Conservation (phyloP, 2,797 vertebrate genomes). For the Cyclura pinguis region DNA sequence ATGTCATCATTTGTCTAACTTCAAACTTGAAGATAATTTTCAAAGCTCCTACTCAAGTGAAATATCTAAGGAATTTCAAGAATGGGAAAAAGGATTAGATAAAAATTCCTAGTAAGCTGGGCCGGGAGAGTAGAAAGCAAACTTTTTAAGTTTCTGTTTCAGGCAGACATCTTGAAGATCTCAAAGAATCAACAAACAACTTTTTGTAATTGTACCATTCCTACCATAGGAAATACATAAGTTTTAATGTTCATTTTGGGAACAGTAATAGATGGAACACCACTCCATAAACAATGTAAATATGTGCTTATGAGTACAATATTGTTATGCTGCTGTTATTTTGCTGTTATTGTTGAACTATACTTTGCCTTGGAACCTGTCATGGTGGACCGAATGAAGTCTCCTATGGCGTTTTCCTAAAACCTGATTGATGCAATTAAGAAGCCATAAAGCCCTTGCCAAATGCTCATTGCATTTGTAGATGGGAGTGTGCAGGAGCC, state of each 20-base stretch:
- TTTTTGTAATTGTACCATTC: not conserved
- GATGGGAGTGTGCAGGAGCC: conserved; percentile 28
- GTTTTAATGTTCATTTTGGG: not conserved
- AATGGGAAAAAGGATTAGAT: not conserved
- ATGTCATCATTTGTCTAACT: not conserved
- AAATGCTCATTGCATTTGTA: conserved; percentile 20
- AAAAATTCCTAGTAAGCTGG: not conserved
- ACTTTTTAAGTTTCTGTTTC: not conserved
- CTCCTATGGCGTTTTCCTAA: conserved; percentile 47
- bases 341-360: conserved; percentile 13
- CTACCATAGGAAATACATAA: not conserved
- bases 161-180: not conserved
- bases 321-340: conserved; percentile 23
- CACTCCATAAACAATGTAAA: not conserved
- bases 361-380: conserved; percentile 47
- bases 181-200: not conserved
- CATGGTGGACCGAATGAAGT: conserved; percentile 43
- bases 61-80: not conserved
- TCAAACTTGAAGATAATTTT: not conserved
- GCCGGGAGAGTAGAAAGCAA: not conserved
- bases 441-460: conserved; percentile 55
- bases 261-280: not conserved
- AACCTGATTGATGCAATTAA: conserved; percentile 63
- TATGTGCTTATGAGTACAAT: conserved; percentile 1
- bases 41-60: not conserved